Base-by-base conservation (phyloP, 2,888 invertebrate genomes). In the Xylocampa areola region DNA sequence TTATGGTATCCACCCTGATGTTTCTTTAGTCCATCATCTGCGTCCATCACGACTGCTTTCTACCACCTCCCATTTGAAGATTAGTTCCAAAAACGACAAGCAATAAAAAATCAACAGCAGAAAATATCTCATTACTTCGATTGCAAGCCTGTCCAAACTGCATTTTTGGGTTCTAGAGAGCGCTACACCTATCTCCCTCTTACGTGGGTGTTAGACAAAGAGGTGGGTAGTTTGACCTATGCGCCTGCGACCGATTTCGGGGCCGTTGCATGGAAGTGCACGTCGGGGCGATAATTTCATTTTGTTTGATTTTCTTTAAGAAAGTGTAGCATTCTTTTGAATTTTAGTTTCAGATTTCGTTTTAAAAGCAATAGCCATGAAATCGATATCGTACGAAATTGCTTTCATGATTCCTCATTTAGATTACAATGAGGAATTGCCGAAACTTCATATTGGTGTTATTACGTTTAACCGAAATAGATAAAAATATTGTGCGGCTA, bases 211-310 rank as follows among this genome's bases (percentile, higher is more conserved):
- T 30, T 16, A 11, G 70, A 88, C 27, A 40, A 81, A 73, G 84
- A 85, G 13, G 32, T 58, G n/a, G 19, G 63, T 61, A 84, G 84
- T 84, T 85, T 80, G 77, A 77, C 73, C 79, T 74, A 80, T 75
- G 79, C 76, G 75, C 79, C 77, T 68, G 84, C 85, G 85, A 85
- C 82, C 81, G 62, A 73, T 75, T 81, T 80, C 63, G 71, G 73
- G 72, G 61, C 67, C 65, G 68, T 60, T 64, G 72, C 53, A 59
- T 53, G 64, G 45, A 52, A 54, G 44, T 61, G 23, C 50, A 44
- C 41, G 60, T 11, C 43, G 39, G 43, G 30, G 33, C 58, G 50
- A 50, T 57, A 30, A 19, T 49, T 68, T 60, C 47, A 49, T 68
- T 75, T 75, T 67, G 62, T 67, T 67, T 62, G 72, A 53, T 72